These are phyloP conservation scores for Megaceryle maxima DNA, from an alignment of 2,113 vertebrate genomes.

Conservation along the genomic window DNA sequence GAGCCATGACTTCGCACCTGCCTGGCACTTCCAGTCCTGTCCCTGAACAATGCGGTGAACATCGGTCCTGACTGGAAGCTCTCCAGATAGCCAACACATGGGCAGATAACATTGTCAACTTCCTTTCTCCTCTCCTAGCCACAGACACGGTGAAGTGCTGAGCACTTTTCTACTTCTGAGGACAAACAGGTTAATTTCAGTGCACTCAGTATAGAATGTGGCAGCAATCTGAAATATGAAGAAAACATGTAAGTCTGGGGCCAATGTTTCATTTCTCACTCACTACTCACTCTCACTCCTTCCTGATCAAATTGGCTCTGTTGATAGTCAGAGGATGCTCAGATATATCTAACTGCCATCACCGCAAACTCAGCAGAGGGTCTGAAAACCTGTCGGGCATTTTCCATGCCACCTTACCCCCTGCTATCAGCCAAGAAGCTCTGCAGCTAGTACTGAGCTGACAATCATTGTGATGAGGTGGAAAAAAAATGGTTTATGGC, in stretches of 20 bases:
- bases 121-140: neutral
- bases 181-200: neutral
- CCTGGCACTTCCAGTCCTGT: rapidly evolving
- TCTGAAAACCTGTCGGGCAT: neutral
- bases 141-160: rapidly evolving
- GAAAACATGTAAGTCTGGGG: neutral
- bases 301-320: rapidly evolving
- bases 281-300: neutral
- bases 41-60: rapidly evolving
- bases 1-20: neutral
- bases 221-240: neutral
- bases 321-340: neutral
- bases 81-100: neutral
- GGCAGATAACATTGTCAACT: rapidly evolving
- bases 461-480: neutral
- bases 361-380: neutral
- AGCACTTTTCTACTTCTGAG: neutral
- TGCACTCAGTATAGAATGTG: neutral
- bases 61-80: neutral
- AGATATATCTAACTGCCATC: neutral
- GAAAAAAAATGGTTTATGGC: neutral
- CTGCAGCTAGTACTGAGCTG: neutral
- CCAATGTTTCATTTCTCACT: neutral
- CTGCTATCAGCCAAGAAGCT: neutral
- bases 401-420: neutral